Evolutionary conservation across 2,888 invertebrate genomes (phyloP), one percentile per base, ranked within the genome.

Genomic region (Lamellibrachia columna): DNA sequence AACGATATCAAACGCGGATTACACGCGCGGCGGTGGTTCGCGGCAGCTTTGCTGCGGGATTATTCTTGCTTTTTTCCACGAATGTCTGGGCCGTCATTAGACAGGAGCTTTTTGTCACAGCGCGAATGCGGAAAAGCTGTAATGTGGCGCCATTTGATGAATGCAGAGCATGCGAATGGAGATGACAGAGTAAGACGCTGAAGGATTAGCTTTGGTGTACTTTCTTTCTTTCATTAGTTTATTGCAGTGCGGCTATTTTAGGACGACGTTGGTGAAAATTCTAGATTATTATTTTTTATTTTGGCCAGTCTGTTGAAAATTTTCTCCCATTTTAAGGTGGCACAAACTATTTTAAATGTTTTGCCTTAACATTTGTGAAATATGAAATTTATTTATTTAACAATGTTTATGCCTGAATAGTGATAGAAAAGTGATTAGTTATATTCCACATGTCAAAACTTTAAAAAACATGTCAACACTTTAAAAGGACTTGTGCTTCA

Each of bases 1-100:
- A 75, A 75, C 75, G 75, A 75, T 75, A 75, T 75, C 75, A 75
- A 75, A 75, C 75, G 75, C 22, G 75, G 75, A 75, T 75, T 75
- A 75, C 75, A 75, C 75, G 75, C n/a, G 75, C 75, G 15, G 75
- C 75, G 75, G 75, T 22, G 15, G 75, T 75, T n/a, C 75, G 22
- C 22, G 75, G 15, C 75, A 3, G 75, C 75, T 75, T 75, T 75
- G 75, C 75, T 75, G 75, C 22, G 22, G 75, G 75, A 75, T 75
- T 75, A 75, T 75, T 75, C 75, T 75, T 15, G 75, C 15, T 75
- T 75, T 75, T 75, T 75, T 75, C 75, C 22, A n/a, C 75, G 22
- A 75, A 75, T 22, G 75, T 75, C 75, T 75, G 75, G 75, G 75
- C 75, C 22, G 22, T 75, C 75, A 22, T 75, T 75, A 75, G 75